Evolutionary conservation across 2,113 vertebrate genomes (phyloP).

Genomic region (Gambusia affinis): DNA sequence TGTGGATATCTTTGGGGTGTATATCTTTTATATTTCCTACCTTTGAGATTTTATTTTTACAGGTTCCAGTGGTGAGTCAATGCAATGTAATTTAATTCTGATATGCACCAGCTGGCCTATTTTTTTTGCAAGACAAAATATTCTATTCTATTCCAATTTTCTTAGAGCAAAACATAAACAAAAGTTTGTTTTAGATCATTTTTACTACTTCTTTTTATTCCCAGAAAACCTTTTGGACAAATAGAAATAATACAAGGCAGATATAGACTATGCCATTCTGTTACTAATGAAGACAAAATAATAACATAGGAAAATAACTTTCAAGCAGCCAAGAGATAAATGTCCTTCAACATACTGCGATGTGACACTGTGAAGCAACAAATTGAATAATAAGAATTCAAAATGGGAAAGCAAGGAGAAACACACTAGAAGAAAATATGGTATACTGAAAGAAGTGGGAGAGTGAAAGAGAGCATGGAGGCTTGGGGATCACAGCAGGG

Average conservation of each 20-base stretch:
- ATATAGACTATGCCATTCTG: neutral
- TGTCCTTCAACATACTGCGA: neutral
- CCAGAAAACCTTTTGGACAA: neutral
- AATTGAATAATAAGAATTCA: neutral
- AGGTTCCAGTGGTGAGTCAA: neutral
- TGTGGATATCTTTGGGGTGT: too few species aligned
- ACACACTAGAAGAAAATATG: conserved; percentile 19
- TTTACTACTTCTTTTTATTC: neutral
- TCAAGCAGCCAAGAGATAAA: neutral
- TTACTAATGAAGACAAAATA: neutral
- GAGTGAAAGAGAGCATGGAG: conserved; percentile 43
- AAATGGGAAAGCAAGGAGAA: conserved; percentile 23
- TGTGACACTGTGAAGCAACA: too few species aligned
- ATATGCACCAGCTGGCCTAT: neutral
- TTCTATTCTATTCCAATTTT: too few species aligned
- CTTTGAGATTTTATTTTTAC: neutral
- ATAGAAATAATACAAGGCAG: neutral
- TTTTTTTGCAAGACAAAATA: neutral
- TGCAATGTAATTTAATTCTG: neutral
- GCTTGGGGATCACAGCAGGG: conserved; percentile 52
- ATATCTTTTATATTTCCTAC: too few species aligned
- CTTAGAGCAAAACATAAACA: neutral
- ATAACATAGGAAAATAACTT: neutral
- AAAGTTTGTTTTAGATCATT: neutral
- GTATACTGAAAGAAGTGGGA: conserved; percentile 33